A percentile compares a stretch with the other conserved stretches of the same genome.
These are phyloP conservation scores for Coilia nasus DNA, from an alignment of 2,797 vertebrate species.

Conservation along the genomic window DNA sequence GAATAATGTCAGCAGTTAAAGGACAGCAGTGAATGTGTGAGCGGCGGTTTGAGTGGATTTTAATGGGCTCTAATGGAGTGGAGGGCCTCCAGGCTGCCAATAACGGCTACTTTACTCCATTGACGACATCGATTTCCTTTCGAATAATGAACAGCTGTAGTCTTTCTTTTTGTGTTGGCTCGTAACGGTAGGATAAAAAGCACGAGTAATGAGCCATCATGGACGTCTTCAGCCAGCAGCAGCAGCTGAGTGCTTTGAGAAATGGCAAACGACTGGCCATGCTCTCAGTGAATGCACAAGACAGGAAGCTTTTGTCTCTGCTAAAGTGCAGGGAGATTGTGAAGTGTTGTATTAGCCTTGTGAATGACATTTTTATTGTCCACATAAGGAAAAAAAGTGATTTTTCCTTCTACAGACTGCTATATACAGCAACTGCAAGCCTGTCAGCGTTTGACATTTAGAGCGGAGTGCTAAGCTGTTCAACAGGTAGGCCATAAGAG, in stretches of 20 bases:
- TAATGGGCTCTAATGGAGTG: conserved; percentile 43
- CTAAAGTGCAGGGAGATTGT: background rate
- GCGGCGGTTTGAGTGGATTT: conserved; percentile 32
- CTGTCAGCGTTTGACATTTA: background rate
- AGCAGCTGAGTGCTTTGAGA: background rate
- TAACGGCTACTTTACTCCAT: conserved; percentile 29
- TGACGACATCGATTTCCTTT: conserved; percentile 35
- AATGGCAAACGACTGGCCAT: background rate
- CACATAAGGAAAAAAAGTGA: background rate
- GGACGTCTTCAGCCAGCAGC: background rate
- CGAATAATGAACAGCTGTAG: conserved; percentile 33
- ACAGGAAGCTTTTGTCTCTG: background rate
- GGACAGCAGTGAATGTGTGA: background rate
- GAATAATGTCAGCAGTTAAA: background rate
- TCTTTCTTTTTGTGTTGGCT: conserved; percentile 31
- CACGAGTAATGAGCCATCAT: background rate
- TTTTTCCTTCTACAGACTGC: background rate
- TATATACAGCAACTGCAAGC: background rate
- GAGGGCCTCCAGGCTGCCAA: conserved; percentile 27
- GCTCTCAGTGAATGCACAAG: background rate
- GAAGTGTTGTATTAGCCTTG: background rate
- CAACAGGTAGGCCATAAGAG: background rate
- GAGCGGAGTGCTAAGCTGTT: background rate
- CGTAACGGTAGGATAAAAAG: background rate
- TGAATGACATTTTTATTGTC: conserved; percentile 1